Conservation (phyloP, 2,797 vertebrate species). For the Pseudochirops corinnae region DNA sequence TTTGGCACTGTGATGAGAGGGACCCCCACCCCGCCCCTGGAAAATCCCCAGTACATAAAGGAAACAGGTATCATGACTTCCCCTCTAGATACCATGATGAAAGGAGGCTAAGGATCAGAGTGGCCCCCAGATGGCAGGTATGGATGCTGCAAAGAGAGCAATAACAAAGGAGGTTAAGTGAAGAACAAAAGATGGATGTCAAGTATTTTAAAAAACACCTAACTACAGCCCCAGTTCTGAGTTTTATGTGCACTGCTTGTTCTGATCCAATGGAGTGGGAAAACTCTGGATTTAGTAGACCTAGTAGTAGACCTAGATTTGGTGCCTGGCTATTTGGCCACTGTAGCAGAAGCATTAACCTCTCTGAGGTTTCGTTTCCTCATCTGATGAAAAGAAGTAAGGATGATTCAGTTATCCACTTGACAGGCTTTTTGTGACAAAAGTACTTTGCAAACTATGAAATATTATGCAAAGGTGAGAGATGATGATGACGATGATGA, state of each 20-base stretch:
- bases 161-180: neutral
- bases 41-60: neutral
- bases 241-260: neutral
- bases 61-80: conserved; percentile 29
- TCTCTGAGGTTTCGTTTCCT: neutral
- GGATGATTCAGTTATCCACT: neutral
- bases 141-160: neutral
- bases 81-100: neutral
- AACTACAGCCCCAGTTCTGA: neutral
- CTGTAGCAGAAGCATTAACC: neutral
- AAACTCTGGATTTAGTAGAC: neutral
- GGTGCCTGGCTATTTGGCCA: neutral
- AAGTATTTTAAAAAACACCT: neutral
- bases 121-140: neutral
- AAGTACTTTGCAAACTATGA: neutral
- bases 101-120: neutral
- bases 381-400: neutral
- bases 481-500: neutral
- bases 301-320: neutral
- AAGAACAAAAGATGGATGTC: neutral
- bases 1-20: conserved; percentile 30
- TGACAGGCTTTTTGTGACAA: neutral
- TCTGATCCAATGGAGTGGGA: neutral
- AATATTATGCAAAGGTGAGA: neutral
- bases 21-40: neutral